Evolutionary conservation across 2,888 invertebrate genomes (phyloP).

Genomic region (Miltochrista miniata): DNA sequence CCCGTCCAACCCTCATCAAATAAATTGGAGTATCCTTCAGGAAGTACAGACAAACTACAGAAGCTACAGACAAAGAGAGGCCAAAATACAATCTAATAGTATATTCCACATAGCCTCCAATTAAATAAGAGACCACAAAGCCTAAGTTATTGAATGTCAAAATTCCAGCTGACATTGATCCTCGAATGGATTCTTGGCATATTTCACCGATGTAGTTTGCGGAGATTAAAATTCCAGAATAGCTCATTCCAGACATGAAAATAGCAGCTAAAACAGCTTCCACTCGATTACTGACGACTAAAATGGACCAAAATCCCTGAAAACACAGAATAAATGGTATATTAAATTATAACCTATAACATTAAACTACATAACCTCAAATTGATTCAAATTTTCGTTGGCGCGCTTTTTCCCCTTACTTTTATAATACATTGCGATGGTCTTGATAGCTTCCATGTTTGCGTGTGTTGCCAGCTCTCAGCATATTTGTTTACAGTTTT

Average conservation of each 20-base stretch:
- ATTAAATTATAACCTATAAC: too few species aligned
- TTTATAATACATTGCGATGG: too few species aligned
- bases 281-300: slow-evolving; percentile 21
- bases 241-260: slow-evolving; percentile 28
- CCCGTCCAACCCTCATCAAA: slow-evolving; percentile 19
- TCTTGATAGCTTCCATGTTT: too few species aligned
- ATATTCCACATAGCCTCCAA: slow-evolving; percentile 26
- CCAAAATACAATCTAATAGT: slow-evolving; percentile 27
- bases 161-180: slow-evolving; percentile 26
- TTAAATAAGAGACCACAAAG: slow-evolving; percentile 24
- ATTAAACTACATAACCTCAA: too few species aligned
- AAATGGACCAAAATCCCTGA: slow-evolving; percentile 25
- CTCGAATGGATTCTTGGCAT: slow-evolving; percentile 38
- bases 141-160: slow-evolving; percentile 32
- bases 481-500: too few species aligned
- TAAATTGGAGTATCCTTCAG: slow-evolving; percentile 26
- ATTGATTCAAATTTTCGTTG: too few species aligned
- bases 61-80: slow-evolving; percentile 5
- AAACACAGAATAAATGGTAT: slow-evolving; percentile 2
- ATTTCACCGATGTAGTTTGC: slow-evolving; percentile 35
- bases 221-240: slow-evolving; percentile 21
- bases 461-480: too few species aligned
- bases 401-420: too few species aligned
- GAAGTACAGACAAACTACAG: slow-evolving; percentile 6
- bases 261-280: slow-evolving; percentile 22